These are phyloP conservation scores for Drosophila falleni DNA, from an alignment of 2,888 invertebrate species.

Conservation along the genomic window DNA sequence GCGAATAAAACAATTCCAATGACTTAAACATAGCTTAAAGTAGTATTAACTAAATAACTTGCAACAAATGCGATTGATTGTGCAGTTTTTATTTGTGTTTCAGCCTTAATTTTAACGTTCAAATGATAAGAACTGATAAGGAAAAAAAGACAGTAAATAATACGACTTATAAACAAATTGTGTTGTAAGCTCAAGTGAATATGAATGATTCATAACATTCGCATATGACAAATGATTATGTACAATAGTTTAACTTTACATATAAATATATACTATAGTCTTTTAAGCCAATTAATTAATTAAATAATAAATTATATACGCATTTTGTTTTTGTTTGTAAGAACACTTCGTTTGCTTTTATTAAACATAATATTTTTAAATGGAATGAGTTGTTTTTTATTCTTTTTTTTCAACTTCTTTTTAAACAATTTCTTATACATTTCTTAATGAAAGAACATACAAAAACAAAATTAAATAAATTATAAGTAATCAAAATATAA, in stretches of 20 bases:
- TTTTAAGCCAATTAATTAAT: conserved; percentile 1
- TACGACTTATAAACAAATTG: conserved; percentile 17
- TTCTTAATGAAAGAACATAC: conserved; percentile 17
- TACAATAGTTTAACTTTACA: conserved; percentile 11
- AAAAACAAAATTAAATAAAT: conserved; percentile 17
- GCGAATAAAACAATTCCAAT: conserved; percentile 32
- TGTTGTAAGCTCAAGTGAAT: conserved; percentile 11
- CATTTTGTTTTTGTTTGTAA: conserved; percentile 18
- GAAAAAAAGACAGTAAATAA: conserved; percentile 11
- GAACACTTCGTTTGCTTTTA: conserved; percentile 20
- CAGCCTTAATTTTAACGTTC: conserved; percentile 23
- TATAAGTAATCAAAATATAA: conserved; percentile 23
- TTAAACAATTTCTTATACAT: conserved; percentile 6
- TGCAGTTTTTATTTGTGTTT: conserved; percentile 38
- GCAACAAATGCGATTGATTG: conserved; percentile 41
- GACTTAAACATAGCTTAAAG: conserved; percentile 47
- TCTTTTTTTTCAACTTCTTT: conserved; percentile 1
- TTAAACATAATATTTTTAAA: conserved; percentile 8
- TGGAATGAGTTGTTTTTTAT: conserved; percentile 1
- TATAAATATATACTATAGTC: conserved; percentile 8
- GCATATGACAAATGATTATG: conserved; percentile 16
- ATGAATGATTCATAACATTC: conserved; percentile 16
- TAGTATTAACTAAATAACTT: conserved; percentile 32
- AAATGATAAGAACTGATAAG: conserved; percentile 18
- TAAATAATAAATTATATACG: conserved; percentile 28